A percentile compares a stretch with the other conserved stretches of the same genome.
These are phyloP conservation scores for Helicoverpa zea DNA, from an alignment of 1,140 invertebrate genomes.

Conservation along the genomic window DNA sequence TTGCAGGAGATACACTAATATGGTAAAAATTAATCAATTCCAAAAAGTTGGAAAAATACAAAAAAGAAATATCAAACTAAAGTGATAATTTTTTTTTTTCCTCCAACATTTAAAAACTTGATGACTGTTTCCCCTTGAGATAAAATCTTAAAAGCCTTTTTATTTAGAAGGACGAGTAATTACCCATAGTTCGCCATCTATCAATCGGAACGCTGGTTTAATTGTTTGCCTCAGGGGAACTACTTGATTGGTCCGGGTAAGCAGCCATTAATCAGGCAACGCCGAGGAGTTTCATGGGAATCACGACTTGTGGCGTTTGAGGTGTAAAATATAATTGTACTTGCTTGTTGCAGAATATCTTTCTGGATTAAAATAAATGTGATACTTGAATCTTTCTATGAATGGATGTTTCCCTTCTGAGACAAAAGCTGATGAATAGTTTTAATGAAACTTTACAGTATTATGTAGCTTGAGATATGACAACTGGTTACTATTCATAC, in stretches of 20 bases:
- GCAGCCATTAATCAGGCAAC: conserved; percentile 29
- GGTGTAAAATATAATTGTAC: background rate
- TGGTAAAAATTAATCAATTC: background rate
- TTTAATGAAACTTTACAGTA: too few relatives aligned
- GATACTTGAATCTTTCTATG: background rate
- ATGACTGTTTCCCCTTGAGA: background rate
- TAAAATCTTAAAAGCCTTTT: background rate
- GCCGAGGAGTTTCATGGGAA: background rate
- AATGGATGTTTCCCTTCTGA: background rate
- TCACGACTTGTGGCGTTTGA: background rate
- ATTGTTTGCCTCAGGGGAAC: conserved; percentile 15
- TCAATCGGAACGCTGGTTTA: conserved; percentile 11
- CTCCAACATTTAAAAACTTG: background rate
- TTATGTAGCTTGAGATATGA: too few relatives aligned
- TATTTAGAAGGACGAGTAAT: conserved; percentile 3
- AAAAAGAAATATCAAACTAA: background rate
- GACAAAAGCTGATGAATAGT: too few relatives aligned
- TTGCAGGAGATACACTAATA: conserved; percentile 6
- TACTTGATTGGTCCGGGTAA: conserved; percentile 26
- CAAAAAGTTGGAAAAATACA: background rate
- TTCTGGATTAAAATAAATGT: too few relatives aligned
- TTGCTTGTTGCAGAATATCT: background rate
- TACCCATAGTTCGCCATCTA: background rate
- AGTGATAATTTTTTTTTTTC: background rate
- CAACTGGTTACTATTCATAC: too few relatives aligned